phyloP scores from a whole-genome alignment of 2,113 vertebrate species.

The Empidonax traillii region DNA sequence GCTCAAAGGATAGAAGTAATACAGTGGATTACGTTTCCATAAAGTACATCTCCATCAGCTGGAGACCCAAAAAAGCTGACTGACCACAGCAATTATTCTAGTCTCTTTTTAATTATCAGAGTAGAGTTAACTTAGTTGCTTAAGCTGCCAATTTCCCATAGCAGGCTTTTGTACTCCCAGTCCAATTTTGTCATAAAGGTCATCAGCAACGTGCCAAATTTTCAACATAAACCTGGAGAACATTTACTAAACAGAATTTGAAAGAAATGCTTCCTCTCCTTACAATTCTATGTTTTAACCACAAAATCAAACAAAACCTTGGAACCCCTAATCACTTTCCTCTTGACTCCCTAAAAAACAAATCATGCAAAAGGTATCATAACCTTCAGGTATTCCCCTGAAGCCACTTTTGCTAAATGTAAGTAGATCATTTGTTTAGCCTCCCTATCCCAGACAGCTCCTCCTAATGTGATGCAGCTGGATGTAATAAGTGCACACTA shows the following conservation, averaged over 20 bases:
- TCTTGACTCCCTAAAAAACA: not conserved
- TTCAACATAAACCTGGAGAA: not conserved
- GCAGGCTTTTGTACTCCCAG: not conserved
- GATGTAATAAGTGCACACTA: not conserved
- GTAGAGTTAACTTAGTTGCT: not conserved
- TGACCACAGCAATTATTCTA: not conserved
- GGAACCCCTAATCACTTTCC: not conserved
- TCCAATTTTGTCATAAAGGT: not conserved
- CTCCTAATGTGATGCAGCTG: not conserved
- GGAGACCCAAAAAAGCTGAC: not conserved
- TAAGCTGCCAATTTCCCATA: not conserved
- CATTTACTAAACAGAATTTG: not conserved
- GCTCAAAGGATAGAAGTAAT: not conserved
- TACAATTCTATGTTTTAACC: not conserved
- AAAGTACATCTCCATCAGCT: not conserved
- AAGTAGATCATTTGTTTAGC: not conserved
- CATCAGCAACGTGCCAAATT: not conserved
- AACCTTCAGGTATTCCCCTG: not conserved
- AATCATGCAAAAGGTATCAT: not conserved
- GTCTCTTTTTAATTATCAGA: not conserved
- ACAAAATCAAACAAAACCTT: not conserved
- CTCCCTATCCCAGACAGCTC: not conserved
- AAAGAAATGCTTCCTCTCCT: not conserved
- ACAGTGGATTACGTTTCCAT: not conserved
- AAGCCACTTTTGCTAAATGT: not conserved